A percentile compares a stretch with the other conserved stretches of the same genome.
phyloP scores from a whole-genome alignment of 2,888 invertebrate genomes.

The Limnephilus marmoratus region DNA sequence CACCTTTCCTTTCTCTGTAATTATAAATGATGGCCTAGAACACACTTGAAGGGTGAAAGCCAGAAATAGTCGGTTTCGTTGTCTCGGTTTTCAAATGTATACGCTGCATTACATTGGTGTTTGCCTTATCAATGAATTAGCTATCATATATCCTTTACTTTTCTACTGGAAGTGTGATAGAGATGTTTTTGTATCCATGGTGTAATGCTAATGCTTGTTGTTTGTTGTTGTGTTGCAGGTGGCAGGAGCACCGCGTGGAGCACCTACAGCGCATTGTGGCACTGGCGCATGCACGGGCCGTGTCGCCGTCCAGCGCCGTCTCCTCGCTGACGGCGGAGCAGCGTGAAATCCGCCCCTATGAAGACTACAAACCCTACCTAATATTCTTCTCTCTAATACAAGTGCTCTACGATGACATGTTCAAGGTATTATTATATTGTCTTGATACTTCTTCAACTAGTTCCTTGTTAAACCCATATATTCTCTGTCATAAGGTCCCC shows the following conservation, averaged over 20 bases:
- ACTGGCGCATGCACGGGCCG: conserved; percentile 85
- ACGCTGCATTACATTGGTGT: too few species aligned
- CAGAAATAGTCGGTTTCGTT: too few species aligned
- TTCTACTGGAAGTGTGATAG: too few species aligned
- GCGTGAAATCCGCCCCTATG: conserved; percentile 80
- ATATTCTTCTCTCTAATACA: conserved; percentile 92
- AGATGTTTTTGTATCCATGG: background rate
- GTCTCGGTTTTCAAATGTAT: too few species aligned
- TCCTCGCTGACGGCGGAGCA: conserved; percentile 76
- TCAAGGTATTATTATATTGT: conserved; percentile 81
- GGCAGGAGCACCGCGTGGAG: conserved; percentile 84
- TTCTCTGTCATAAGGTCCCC: too few species aligned
- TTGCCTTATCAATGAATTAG: too few species aligned
- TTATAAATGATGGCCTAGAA: too few species aligned
- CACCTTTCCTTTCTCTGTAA: too few species aligned
- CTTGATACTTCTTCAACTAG: too few species aligned
- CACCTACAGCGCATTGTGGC: conserved; percentile 88
- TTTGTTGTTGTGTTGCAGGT: conserved; percentile 73
- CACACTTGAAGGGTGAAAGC: too few species aligned
- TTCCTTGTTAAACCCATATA: too few species aligned
- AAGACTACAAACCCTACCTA: conserved; percentile 90
- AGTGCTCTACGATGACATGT: conserved; percentile 89
- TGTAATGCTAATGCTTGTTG: background rate
- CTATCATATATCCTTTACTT: too few species aligned
- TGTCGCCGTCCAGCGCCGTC: conserved; percentile 80